Percentiles rank a stretch among this genome's conserved stretches.
phyloP scores from a whole-genome alignment of 2,888 invertebrate genomes.

The Nebria salina region DNA sequence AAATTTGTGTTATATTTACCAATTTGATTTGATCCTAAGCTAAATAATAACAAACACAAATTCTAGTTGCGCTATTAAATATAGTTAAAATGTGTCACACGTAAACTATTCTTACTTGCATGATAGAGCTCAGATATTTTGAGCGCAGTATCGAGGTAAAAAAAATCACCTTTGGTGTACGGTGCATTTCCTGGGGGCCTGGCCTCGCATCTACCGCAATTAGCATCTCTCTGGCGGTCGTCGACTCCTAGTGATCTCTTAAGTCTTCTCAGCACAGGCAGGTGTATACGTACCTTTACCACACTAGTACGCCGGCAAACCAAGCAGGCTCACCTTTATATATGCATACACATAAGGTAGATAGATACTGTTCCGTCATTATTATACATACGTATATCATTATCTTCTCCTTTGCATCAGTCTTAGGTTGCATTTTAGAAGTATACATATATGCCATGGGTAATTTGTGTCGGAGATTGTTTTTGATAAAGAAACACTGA shows the following conservation, averaged over 20 bases:
- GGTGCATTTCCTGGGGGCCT: constrained; percentile 34
- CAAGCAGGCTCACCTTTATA: constrained; percentile 5
- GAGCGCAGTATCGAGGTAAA: constrained; percentile 27
- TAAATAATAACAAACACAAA: background rate
- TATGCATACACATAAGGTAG: background rate
- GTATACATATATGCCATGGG: background rate
- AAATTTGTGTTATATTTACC: background rate
- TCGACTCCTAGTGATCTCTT: constrained; percentile 5
- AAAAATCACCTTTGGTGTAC: constrained; percentile 4
- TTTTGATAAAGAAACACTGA: background rate
- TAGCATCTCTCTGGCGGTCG: constrained; percentile 34
- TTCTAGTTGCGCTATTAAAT: background rate
- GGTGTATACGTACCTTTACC: background rate
- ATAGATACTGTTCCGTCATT: background rate
- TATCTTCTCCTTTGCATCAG: background rate
- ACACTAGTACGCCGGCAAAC: background rate
- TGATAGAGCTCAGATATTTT: constrained; percentile 22
- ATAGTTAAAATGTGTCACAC: background rate
- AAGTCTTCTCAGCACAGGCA: background rate
- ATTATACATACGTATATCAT: background rate
- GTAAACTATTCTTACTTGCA: constrained; percentile 3
- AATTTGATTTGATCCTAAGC: too few relatives aligned
- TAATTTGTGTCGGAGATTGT: background rate
- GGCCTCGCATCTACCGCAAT: constrained; percentile 24
- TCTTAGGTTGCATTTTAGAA: background rate